A percentile compares a stretch with the other conserved stretches of the same genome.
Conservation (phyloP, 2,888 invertebrate species). For the Neria commutata region DNA sequence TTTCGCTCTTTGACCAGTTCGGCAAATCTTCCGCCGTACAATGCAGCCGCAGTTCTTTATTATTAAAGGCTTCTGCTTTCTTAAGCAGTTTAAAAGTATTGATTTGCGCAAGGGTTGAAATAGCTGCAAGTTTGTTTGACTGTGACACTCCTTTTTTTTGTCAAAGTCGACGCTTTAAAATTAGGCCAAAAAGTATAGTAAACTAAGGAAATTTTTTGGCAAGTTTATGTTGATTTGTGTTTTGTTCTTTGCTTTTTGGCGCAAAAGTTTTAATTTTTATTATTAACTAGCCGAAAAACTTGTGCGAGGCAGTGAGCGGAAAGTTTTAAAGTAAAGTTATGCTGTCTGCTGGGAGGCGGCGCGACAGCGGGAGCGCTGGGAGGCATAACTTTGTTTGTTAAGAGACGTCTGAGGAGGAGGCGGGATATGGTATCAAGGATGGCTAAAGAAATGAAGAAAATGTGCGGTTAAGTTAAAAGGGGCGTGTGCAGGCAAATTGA, state of each 20-base stretch:
- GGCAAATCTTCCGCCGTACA: too few species aligned
- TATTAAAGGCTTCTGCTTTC: too few species aligned
- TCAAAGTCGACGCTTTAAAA: slow-evolving; percentile 34
- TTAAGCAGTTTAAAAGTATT: neutral
- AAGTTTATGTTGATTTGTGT: slow-evolving; percentile 31
- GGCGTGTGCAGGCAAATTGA: slow-evolving; percentile 4
- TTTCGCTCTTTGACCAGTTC: too few species aligned
- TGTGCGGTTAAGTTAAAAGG: slow-evolving; percentile 7
- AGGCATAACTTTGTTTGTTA: slow-evolving; percentile 52
- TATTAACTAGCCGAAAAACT: slow-evolving; percentile 54
- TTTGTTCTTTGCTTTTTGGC: slow-evolving; percentile 48
- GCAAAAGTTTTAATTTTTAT: slow-evolving; percentile 54
- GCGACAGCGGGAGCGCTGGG: too few species aligned
- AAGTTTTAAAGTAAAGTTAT: slow-evolving; percentile 54
- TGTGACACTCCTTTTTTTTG: slow-evolving; percentile 12
- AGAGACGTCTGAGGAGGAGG: slow-evolving; percentile 50
- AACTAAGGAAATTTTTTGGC: neutral
- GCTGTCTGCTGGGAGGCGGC: slow-evolving; percentile 44
- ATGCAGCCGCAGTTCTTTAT: too few species aligned
- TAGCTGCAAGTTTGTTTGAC: too few species aligned
- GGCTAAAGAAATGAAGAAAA: neutral
- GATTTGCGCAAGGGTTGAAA: neutral
- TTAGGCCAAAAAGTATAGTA: slow-evolving; percentile 32
- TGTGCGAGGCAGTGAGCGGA: slow-evolving; percentile 29
- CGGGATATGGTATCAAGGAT: slow-evolving; percentile 26